A percentile compares a stretch with the other conserved stretches of the same genome.
These are phyloP conservation scores for Aporophyla nigra DNA, from an alignment of 2,888 invertebrate species.

Conservation along the genomic window DNA sequence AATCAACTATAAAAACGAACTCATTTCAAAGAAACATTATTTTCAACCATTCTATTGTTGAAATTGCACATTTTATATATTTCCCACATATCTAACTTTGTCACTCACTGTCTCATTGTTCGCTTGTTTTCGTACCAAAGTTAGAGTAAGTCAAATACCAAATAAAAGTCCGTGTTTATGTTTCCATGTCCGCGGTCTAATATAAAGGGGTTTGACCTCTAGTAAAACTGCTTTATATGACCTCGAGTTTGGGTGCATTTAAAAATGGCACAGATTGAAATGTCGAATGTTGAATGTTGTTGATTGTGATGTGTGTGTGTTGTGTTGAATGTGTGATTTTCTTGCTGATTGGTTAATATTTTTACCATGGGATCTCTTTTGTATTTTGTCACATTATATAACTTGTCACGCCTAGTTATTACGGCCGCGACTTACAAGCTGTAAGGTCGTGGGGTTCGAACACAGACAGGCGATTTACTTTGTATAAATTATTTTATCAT, in stretches of 20 bases:
- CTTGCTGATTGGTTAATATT: neutral
- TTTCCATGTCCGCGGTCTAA: slow-evolving; percentile 35
- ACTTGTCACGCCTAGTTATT: too few relatives aligned
- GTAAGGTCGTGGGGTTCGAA: too few relatives aligned
- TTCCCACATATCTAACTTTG: slow-evolving; percentile 30
- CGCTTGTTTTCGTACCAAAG: slow-evolving; percentile 31
- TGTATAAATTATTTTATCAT: too few relatives aligned
- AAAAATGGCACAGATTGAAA: neutral
- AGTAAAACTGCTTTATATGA: neutral
- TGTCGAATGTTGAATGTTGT: too few relatives aligned
- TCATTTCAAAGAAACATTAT: neutral
- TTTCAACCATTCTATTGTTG: slow-evolving; percentile 2
- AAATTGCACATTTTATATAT: slow-evolving; percentile 44
- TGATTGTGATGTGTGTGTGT: too few relatives aligned
- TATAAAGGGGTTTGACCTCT: slow-evolving; percentile 26
- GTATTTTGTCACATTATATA: neutral
- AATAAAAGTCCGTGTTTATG: slow-evolving; percentile 57
- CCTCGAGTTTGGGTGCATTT: neutral
- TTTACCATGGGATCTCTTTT: neutral
- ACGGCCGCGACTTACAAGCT: too few relatives aligned
- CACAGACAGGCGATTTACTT: too few relatives aligned
- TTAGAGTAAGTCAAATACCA: slow-evolving; percentile 52
- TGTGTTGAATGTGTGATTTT: too few relatives aligned
- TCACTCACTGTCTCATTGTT: slow-evolving; percentile 25
- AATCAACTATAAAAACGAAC: slow-evolving; percentile 15